phyloP scores from a whole-genome alignment of 2,113 vertebrate species.

The Pontoporia blainvillei region DNA sequence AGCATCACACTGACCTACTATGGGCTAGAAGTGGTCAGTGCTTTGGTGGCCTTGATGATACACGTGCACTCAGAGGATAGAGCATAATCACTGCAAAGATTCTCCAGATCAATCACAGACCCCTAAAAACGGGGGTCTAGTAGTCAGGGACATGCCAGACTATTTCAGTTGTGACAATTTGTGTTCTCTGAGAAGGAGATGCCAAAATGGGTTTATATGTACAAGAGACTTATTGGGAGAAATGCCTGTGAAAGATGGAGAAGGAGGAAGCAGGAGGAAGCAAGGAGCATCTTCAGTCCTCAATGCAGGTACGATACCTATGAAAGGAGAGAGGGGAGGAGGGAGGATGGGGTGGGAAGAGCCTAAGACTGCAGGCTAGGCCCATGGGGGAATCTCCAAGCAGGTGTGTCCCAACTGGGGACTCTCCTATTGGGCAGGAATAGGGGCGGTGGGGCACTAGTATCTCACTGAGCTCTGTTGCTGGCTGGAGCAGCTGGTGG shows the following conservation, averaged over 20 bases:
- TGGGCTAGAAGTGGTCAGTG: rapidly evolving
- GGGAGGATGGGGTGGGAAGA: no score
- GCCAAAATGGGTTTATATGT: neutral
- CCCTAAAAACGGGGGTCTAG: neutral
- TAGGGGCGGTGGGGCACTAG: no score
- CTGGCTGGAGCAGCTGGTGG: neutral
- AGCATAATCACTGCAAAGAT: no score
- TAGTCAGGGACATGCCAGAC: neutral
- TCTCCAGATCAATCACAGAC: neutral
- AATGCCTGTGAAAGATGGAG: neutral
- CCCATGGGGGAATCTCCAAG: neutral
- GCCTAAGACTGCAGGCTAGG: neutral
- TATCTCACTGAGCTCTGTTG: neutral
- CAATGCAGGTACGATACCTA: neutral
- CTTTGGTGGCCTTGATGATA: neutral
- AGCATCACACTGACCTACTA: neutral
- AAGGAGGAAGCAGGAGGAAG: neutral
- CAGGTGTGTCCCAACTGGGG: neutral
- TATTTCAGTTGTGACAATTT: neutral
- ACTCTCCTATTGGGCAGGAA: neutral
- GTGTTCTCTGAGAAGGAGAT: neutral
- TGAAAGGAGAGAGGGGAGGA: neutral
- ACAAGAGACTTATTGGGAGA: neutral
- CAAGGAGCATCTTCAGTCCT: neutral
- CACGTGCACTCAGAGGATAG: rapidly evolving